Base-by-base conservation (phyloP, 2,888 invertebrate genomes). In the Pasiphila rectangulata region DNA sequence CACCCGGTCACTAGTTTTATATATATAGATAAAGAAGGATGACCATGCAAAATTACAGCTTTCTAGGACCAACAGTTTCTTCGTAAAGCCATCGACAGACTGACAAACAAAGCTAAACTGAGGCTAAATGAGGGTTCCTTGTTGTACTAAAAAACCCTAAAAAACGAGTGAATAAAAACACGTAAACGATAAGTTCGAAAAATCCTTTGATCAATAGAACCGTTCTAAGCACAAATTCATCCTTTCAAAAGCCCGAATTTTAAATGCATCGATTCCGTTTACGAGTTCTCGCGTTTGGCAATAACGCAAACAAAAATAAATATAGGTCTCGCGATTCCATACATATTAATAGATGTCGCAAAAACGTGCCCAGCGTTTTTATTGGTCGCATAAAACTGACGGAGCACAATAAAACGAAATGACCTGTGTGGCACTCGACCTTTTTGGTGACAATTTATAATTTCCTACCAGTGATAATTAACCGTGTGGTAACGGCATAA, bases 381-480 rank as follows among this genome's bases (percentile, higher is more conserved):
- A 80, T 79, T 65, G 63, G 59, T 32, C 51, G 59, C 65, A 70
- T 75, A 77, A 76, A 77, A 74, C 69, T 66, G 69, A 61, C 69
- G 64, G 67, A 64, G 63, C 68, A 69, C 72, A 74, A 76, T 72
- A 75, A 70, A 72, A 67, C 58, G 72, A 74, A 80, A 79, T 75
- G 74, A 70, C 47, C 66, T 67, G 65, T 64, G 65, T 69, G 69
- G 73, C 72, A 74, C 72, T 63, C 61, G 65, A 57, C 64, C 64
- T 64, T 72, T 57, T 70, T 64, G 67, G 63, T 74, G 68, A 65
- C 71, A 69, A 74, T 73, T 71, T 68, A 62, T 70, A 64, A 51
- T 50, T 52, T 49, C 34, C 37, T 17, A 21, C 10, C 46, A 16
- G 25, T 15, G 29, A 44, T 44, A 44, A 48, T 48, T 44, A 39